Percentiles rank a stretch among this genome's conserved stretches.
These are phyloP conservation scores for Parauchenoglanis punctatus DNA, from an alignment of 2,797 vertebrate genomes.

Conservation along the genomic window DNA sequence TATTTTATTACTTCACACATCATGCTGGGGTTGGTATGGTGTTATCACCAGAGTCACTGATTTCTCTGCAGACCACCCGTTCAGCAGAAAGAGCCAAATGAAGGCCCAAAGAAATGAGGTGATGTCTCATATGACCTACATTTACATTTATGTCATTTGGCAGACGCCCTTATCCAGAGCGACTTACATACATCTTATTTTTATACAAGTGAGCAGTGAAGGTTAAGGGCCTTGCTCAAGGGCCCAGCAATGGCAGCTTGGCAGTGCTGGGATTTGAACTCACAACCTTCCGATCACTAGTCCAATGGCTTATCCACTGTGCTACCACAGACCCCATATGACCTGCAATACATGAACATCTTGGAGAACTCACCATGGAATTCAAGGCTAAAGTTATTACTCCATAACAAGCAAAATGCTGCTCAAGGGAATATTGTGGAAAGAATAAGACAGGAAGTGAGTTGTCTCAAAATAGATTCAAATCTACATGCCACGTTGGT, in stretches of 20 bases:
- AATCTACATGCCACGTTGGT: background rate
- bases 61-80: conserved; percentile 44
- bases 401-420: conserved; percentile 36
- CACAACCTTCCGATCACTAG: too few relatives aligned
- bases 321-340: background rate
- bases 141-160: too few relatives aligned
- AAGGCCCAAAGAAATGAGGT: conserved; percentile 38
- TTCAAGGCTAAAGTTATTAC: conserved; percentile 28
- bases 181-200: too few relatives aligned
- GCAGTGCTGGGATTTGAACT: too few relatives aligned
- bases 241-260: too few relatives aligned
- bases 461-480: conserved; percentile 18
- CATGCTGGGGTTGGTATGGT: conserved; percentile 9
- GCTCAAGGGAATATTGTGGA: conserved; percentile 35
- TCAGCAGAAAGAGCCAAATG: conserved; percentile 47
- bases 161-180: too few relatives aligned
- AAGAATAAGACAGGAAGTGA: conserved; percentile 23
- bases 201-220: too few relatives aligned
- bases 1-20: background rate
- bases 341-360: conserved; percentile 38
- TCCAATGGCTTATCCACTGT: too few relatives aligned
- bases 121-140: conserved; percentile 29
- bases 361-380: conserved; percentile 38
- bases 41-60: conserved; percentile 40
- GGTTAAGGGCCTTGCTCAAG: too few relatives aligned